Base-by-base conservation (phyloP, 2,888 invertebrate species). In the Tipula unca region DNA sequence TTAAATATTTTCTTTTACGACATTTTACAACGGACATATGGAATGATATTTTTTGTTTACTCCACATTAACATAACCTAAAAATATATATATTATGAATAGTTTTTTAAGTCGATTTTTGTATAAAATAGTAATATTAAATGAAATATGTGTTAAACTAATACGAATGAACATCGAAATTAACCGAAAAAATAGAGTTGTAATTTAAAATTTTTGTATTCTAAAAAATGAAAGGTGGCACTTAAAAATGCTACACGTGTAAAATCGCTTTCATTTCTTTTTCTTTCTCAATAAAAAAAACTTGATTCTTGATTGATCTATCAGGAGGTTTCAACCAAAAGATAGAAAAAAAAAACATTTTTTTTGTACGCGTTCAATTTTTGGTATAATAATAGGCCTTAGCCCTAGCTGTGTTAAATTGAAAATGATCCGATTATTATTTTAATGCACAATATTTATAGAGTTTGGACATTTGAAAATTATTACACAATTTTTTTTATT, bases 191-290 rank as follows among this genome's bases (percentile, higher is more conserved):
- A 25, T 8, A 25, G 25, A 10, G 25, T 25, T 69, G 20, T 8
- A 69, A 25, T 69, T 25, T 8, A 69, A 69, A 25, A n/a, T 69
- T 69, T 25, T 1, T 69, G n/a, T 69, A 25, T n/a, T 10, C 25
- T 25, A 69, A 69, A 48, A 69, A 69, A 10, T 69, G 69, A 69
- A 69, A 69, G 69, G 69, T 69, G 69, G 69, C 69, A 69, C 69
- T 69, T 69, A 69, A 69, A 69, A 69, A 69, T 69, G 69, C 69
- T 69, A 69, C 69, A 69, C 69, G 69, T 69, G 69, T 69, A 69
- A 69, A 69, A 69, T 69, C 1, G 69, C 69, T 69, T 69, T 69
- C 69, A 48, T 69, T 69, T 69, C 69, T 69, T 69, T 48, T 17
- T 48, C 48, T n/a, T 69, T 25, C 17, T 42, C 42, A 48, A 48